Base-by-base conservation (phyloP, 2,113 vertebrate species). In the Haemorhous mexicanus region DNA sequence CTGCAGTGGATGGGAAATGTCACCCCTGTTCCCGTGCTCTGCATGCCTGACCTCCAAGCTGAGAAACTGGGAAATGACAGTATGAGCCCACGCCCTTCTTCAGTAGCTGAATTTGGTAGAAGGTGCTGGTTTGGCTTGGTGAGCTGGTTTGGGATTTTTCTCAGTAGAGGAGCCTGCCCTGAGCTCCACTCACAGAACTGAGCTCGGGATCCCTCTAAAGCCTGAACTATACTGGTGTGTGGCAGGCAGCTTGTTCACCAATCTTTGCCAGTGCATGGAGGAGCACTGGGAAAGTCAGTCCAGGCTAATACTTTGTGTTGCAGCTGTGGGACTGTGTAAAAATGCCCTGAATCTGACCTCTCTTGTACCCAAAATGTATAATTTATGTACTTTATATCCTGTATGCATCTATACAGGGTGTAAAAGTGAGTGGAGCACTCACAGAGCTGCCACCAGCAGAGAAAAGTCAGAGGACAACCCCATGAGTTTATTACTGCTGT, bases 401-500 rank as follows among this genome's bases (percentile, higher is more conserved):
- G 19, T 39, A 21, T 26, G 73, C 2, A 0, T 55, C 39, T 49
- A 5, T 28, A 23, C 4, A 33, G 19, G 7, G 10, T 27, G 2
- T 6, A n/a, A n/a, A 55, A 87, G 53, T 1, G 0, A 15, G 39
- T 50, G 49, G 28, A 73, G 63, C 0, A 0, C 21, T 80, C 1
- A 10, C 24, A 61, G 78, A 47, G 46, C 69, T 91, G 67, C 74
- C 1, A 1, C 1, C 2, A 23, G 33, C 44, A 16, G 7, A 16
- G 67, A 49, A 55, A 30, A 47, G 49, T 75, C 16, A 27, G 70
- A 89, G 49, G 41, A 47, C 50, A 62, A 47, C 52, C 44, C 1
- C 3, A 3, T 39, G 16, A 39, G 30, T 56, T 39, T 32, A 44
- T 91, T 37, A 8, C 20, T 69, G 21, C 41, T 30, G 10, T 56